Base-by-base conservation (phyloP, 2,797 vertebrate genomes). In the Sparus aurata region DNA sequence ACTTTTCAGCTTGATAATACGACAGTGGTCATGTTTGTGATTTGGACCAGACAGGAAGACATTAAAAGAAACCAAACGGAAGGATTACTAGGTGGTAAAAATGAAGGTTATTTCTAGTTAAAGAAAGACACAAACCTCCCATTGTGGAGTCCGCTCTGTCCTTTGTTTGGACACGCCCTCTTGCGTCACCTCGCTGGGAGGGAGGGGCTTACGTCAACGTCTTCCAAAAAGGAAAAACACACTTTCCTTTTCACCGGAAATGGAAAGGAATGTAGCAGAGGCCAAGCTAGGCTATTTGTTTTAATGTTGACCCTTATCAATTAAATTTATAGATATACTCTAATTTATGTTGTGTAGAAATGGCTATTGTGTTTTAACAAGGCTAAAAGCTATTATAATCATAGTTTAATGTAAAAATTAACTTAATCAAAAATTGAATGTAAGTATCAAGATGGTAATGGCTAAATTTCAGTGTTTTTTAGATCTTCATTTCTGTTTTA, bases 71-170 rank as follows among this genome's bases (percentile, higher is more conserved):
- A 0, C 0, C 1, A 61, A 73, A 61, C 2, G 27, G 0, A 23
- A 22, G 1, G 5, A 1, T 1, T 45, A 0, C 12, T 17, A 27
- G 0, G 9, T 0, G 2, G 2, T 43, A 15, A 20, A 77, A 75
- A 79, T 2, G 3, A 12, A 9, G 2, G 2, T 62, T 80, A 67
- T 54, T 76, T 73, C 30, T 41, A 25, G 41, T 61, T 25, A 23
- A 85, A 74, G 47, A 80, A 87, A 89, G 41, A 69, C 82, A 95
- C 95, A 58, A 89, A 96, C 95, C 95, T 95, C 95, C 95, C 95
- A 95, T 96, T 86, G 88, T 85, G 75, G 87, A 93, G 80, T 94
- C 91, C 62, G 81, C 65, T 88, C 90, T 91, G 93, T 82, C 91
- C 92, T 95, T 87, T 82, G 86, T 84, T 75, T 85, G 63, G 87